phyloP scores from a whole-genome alignment of 2,113 vertebrate genomes.

The Siniperca chuatsi region DNA sequence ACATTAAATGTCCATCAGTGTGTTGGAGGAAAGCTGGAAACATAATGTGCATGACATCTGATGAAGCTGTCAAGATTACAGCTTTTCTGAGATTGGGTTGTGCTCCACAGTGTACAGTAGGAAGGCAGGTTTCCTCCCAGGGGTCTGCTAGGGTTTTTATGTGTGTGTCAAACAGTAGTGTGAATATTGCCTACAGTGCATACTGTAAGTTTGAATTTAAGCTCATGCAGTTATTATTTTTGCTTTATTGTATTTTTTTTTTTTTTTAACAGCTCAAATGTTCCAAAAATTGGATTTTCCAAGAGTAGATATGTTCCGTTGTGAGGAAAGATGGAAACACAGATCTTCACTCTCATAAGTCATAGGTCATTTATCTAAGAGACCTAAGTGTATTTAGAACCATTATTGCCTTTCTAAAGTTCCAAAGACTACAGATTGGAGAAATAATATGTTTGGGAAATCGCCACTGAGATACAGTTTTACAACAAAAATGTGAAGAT shows the following conservation, averaged over 20 bases:
- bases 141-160: not conserved
- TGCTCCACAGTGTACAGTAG: constrained; percentile 2
- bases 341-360: no score
- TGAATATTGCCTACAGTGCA: not conserved
- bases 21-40: constrained; percentile 34
- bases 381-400: not conserved
- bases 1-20: constrained; percentile 63
- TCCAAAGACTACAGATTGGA: not conserved
- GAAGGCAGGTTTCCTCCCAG: constrained; percentile 11
- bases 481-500: not conserved
- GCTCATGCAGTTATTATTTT: not conserved
- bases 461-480: not conserved
- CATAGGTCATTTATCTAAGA: not conserved
- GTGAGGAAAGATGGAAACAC: not conserved
- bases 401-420: not conserved
- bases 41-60: constrained; percentile 37
- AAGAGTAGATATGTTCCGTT: not conserved
- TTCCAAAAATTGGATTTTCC: not conserved
- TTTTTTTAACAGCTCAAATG: not conserved
- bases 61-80: constrained; percentile 58
- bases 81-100: constrained; percentile 32
- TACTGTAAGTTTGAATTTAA: not conserved
- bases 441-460: not conserved
- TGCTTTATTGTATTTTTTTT: no score
- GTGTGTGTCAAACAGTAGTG: not conserved